Evolutionary conservation across 2,888 invertebrate genomes (phyloP).

Genomic region (Heliconius cydno): DNA sequence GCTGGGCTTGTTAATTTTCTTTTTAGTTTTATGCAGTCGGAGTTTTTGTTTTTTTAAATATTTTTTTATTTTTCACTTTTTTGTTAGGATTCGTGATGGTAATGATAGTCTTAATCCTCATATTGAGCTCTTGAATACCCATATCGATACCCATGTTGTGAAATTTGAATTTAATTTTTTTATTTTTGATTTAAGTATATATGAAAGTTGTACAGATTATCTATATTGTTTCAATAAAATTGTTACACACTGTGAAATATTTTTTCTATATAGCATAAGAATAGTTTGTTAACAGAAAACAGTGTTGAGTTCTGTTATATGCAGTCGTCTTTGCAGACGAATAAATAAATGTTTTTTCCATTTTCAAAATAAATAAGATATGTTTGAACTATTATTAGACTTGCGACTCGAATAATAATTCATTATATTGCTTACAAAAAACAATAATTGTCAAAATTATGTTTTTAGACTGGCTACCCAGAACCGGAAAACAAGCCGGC

Average conservation of each 20-base stretch:
- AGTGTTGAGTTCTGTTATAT: neutral
- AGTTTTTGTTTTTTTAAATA: too few relatives aligned
- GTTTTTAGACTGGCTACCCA: slow-evolving; percentile 70
- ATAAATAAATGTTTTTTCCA: too few relatives aligned
- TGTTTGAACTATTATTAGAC: neutral
- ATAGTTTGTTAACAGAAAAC: neutral
- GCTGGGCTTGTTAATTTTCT: too few relatives aligned
- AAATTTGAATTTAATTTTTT: neutral
- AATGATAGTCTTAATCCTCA: too few relatives aligned
- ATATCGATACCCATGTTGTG: too few relatives aligned
- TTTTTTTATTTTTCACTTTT: too few relatives aligned
- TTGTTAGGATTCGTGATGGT: too few relatives aligned
- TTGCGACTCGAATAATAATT: neutral
- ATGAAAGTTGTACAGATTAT: neutral
- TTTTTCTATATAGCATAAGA: neutral
- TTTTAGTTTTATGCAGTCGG: too few relatives aligned
- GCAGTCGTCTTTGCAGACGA: too few relatives aligned
- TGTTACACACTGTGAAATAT: neutral
- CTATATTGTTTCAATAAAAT: neutral
- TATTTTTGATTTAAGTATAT: neutral
- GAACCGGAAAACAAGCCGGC: slow-evolving; percentile 57
- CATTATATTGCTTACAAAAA: neutral
- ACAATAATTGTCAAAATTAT: neutral
- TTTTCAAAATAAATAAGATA: too few relatives aligned
- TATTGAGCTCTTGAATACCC: too few relatives aligned